These are phyloP conservation scores for Entomyzon cyanotis DNA, from an alignment of 2,113 vertebrate species.

Conservation along the genomic window DNA sequence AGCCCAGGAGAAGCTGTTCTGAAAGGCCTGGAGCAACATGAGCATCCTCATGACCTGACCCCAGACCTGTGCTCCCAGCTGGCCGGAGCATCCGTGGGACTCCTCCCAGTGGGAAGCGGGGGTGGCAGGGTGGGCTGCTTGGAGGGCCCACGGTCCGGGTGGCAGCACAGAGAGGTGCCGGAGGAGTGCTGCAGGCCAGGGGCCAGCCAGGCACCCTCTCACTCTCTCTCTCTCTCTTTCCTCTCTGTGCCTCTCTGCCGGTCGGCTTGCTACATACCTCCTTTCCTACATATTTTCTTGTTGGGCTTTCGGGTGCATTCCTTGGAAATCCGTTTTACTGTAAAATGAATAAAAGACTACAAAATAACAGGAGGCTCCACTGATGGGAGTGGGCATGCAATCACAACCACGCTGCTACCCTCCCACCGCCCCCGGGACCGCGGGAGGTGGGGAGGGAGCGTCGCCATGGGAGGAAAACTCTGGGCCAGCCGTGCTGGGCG, in stretches of 20 bases:
- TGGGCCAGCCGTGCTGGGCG: conserved; percentile 42
- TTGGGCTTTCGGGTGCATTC: conserved; percentile 99
- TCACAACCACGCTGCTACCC: conserved; percentile 74
- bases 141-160: not conserved
- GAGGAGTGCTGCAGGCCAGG: not conserved
- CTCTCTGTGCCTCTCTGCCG: conserved; percentile 80
- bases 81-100: accelerated
- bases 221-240: conserved; percentile 74
- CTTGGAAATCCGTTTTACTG: conserved; percentile 99
- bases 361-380: conserved; percentile 99
- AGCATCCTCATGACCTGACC: not conserved
- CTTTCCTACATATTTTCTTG: conserved; percentile 99
- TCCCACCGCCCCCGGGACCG: conserved; percentile 61
- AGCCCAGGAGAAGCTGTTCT: conserved; percentile 15
- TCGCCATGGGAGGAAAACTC: conserved; percentile 62
- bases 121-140: not conserved
- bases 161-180: conserved; percentile 30
- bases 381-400: conserved; percentile 92
- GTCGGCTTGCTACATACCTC: conserved; percentile 96
- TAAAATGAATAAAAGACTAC: conserved; percentile 99
- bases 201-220: conserved; percentile 60
- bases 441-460: conserved; percentile 65
- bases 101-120: not conserved
- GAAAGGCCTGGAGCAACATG: not conserved
- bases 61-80: not conserved